Evolutionary conservation across 1,140 invertebrate species (phyloP), one percentile per base, ranked within the genome.

Genomic region (Heliconius eleuchia): DNA sequence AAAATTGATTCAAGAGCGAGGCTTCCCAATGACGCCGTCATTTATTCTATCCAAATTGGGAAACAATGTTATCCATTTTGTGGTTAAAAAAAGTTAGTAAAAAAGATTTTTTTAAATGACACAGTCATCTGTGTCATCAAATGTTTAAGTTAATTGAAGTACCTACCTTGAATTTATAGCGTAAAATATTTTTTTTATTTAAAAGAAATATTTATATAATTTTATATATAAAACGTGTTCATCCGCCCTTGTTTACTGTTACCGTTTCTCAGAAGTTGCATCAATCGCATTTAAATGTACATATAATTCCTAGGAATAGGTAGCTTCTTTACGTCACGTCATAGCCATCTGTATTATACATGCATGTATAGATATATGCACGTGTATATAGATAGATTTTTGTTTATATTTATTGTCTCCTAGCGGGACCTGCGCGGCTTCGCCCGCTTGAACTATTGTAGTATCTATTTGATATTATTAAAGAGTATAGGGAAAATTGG

Each of bases 261-360:
- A 46, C 27, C 27, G 27, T 30, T 66, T 66, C 60, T 27, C 60
- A 66, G 60, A 66, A 66, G 13, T 66, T 66, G 60, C 60, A 66
- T 66, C 27, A 66, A 66, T 66, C 11, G 60, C 27, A 66, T 66
- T 66, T 30, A 60, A 23, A 60, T 60, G 55, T 60, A 27, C 55
- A 23, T 57, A 23, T 60, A 19, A 11, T 23, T 60, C 3, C 19
- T 60, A 60, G 55, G n/a, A 60, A 60, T 60, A 60, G 55, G n/a
- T 60, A 60, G 55, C n/a, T 60, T 60, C 55, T 60, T 60, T 27
- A 60, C n/a, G 50, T 52, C 18, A 52, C 50, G 55, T 23, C 55
- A 23, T 60, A 60, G 55, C 19, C 55, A 16, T 16, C 13, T 46
- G 42, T 46, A 46, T 46, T 46, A 46, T 46, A 16, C 3, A 46